Evolutionary conservation across 1,140 invertebrate species (phyloP).

Genomic region (Pogonomyrmex californicus): DNA sequence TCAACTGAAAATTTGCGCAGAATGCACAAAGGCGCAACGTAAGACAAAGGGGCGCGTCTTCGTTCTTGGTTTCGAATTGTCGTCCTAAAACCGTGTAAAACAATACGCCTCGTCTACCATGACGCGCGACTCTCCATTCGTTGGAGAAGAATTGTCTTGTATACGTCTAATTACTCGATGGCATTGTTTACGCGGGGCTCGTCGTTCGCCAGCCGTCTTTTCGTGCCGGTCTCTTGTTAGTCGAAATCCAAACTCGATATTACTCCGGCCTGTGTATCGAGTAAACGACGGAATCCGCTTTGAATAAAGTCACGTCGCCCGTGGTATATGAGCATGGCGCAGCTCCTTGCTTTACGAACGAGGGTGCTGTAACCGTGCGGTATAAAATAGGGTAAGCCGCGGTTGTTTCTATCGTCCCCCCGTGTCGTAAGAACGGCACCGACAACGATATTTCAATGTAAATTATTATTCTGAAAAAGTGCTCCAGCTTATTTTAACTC

Average conservation of each 20-base stretch:
- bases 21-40: slow-evolving; percentile 46
- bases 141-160: slow-evolving; percentile 58
- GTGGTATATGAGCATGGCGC: slow-evolving; percentile 36
- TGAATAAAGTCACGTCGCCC: slow-evolving; percentile 61
- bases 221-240: slow-evolving; percentile 68
- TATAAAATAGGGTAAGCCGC: slow-evolving; percentile 45
- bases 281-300: slow-evolving; percentile 57
- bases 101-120: slow-evolving; percentile 42
- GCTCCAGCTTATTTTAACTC: background rate
- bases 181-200: slow-evolving; percentile 65
- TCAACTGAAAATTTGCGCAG: slow-evolving; percentile 50
- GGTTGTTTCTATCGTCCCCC: slow-evolving; percentile 47
- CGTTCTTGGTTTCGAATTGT: slow-evolving; percentile 57
- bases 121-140: slow-evolving; percentile 54
- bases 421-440: background rate
- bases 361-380: slow-evolving; percentile 12
- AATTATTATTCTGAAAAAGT: slow-evolving; percentile 4
- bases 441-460: background rate
- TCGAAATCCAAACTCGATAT: slow-evolving; percentile 71
- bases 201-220: slow-evolving; percentile 62
- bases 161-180: slow-evolving; percentile 67
- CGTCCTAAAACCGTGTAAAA: slow-evolving; percentile 49
- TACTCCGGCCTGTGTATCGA: slow-evolving; percentile 62
- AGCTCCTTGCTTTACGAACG: slow-evolving; percentile 11
- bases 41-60: slow-evolving; percentile 54